A percentile compares a stretch with the other conserved stretches of the same genome.
Evolutionary conservation across 23 tunicate genomes (phyloP).

Genomic region (Ascidia mentula): DNA sequence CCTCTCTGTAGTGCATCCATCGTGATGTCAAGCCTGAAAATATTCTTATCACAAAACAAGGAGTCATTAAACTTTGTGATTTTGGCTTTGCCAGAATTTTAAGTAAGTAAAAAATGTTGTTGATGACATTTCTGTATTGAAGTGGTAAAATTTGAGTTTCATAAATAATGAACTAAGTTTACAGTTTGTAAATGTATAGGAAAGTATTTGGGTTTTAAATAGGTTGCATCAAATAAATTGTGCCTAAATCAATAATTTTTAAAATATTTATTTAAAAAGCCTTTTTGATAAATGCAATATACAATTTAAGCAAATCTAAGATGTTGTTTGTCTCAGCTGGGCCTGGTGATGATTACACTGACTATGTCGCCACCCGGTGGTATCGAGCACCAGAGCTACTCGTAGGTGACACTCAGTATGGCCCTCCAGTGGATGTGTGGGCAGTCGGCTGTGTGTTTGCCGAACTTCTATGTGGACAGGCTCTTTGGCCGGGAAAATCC

Average conservation of each 20-base stretch:
- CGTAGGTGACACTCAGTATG: slow-evolving; percentile 98
- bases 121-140: too few relatives aligned
- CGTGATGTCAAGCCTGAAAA: slow-evolving; percentile 99
- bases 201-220: too few relatives aligned
- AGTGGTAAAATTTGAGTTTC: too few relatives aligned
- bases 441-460: slow-evolving; percentile 99
- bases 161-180: too few relatives aligned
- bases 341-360: slow-evolving; percentile 98
- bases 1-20: slow-evolving; percentile 81
- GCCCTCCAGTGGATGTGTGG: slow-evolving; percentile 99
- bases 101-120: too few relatives aligned
- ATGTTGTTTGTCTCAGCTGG: slow-evolving; percentile 56
- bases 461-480: slow-evolving; percentile 86
- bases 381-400: slow-evolving; percentile 94
- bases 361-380: slow-evolving; percentile 99
- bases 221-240: background rate
- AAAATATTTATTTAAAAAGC: background rate
- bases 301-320: background rate
- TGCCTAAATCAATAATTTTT: background rate
- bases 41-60: slow-evolving; percentile 92
- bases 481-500: slow-evolving; percentile 98
- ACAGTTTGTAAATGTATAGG: too few relatives aligned
- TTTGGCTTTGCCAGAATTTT: slow-evolving; percentile 98
- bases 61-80: slow-evolving; percentile 92
- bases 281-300: background rate